Evolutionary conservation across 1,140 invertebrate genomes (phyloP).

Genomic region (Zaprionus davidi): DNA sequence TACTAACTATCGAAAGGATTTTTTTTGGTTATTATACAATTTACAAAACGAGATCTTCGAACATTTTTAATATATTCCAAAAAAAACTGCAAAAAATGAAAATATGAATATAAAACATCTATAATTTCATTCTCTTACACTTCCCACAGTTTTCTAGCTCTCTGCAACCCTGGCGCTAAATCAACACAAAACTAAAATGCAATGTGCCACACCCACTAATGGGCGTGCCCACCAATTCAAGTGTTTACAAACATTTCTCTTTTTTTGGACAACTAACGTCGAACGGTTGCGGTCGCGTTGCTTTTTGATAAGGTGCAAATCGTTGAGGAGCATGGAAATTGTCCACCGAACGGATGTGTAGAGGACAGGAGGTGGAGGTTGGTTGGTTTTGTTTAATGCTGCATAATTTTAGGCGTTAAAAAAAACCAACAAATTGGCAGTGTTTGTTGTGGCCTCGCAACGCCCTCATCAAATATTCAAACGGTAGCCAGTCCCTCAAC

Average conservation of each 20-base stretch:
- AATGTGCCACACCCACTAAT: constrained; percentile 20
- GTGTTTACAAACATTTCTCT: constrained; percentile 15
- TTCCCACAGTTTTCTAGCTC: background rate
- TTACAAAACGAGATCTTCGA: too few relatives aligned
- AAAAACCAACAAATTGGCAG: constrained; percentile 74
- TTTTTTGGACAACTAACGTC: constrained; percentile 27
- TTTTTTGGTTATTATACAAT: too few relatives aligned
- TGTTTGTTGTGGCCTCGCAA: constrained; percentile 60
- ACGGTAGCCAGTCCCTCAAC: constrained; percentile 59
- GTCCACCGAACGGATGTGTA: constrained; percentile 23
- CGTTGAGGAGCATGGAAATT: constrained; percentile 51
- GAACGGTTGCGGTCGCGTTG: constrained; percentile 46
- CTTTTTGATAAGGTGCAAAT: constrained; percentile 68
- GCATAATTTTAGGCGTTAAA: constrained; percentile 81
- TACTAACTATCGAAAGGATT: too few relatives aligned
- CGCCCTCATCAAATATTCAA: constrained; percentile 81
- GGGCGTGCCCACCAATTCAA: constrained; percentile 11
- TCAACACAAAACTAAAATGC: constrained; percentile 35
- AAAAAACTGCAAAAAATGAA: too few relatives aligned
- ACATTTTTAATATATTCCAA: too few relatives aligned
- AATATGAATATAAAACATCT: too few relatives aligned
- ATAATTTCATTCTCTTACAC: background rate
- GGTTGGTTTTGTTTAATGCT: constrained; percentile 67
- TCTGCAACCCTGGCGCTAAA: constrained; percentile 18
- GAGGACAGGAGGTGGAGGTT: too few relatives aligned